These are phyloP conservation scores for Neotoma lepida DNA, from an alignment of 2,113 vertebrate genomes.

Conservation along the genomic window DNA sequence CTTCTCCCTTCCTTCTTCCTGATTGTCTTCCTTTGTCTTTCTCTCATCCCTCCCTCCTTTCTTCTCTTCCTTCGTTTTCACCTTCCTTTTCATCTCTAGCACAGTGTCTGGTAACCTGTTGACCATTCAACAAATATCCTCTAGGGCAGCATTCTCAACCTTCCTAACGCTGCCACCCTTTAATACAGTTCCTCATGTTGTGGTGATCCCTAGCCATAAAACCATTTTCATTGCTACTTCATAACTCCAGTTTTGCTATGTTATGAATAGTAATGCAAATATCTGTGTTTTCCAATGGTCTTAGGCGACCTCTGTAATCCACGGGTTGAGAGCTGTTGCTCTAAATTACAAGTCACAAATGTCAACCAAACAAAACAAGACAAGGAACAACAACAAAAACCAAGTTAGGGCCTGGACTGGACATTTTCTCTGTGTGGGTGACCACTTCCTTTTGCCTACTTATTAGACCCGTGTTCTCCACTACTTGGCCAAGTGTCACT, in stretches of 20 bases:
- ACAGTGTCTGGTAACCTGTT: background rate
- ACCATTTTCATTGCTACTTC: background rate
- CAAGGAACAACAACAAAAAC: background rate
- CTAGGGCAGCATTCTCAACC: background rate
- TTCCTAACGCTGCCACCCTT: background rate
- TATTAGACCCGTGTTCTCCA: background rate
- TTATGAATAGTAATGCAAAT: background rate
- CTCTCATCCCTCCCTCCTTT: fast-evolving
- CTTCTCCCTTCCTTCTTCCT: too few relatives aligned
- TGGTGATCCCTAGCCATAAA: background rate
- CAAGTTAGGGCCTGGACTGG: fast-evolving
- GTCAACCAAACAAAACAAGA: background rate
- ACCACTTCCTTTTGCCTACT: too few relatives aligned
- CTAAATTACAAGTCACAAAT: background rate
- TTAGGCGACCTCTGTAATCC: background rate
- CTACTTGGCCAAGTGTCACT: too few relatives aligned
- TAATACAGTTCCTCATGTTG: background rate
- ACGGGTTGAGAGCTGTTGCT: background rate
- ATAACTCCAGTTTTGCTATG: background rate
- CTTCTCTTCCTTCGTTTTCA: fast-evolving
- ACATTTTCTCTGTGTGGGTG: too few relatives aligned
- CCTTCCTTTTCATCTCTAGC: background rate
- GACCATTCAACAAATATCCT: background rate
- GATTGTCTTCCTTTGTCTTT: fast-evolving
- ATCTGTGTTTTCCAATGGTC: background rate